Evolutionary conservation across 1,140 invertebrate genomes (phyloP).

Genomic region (Diabrotica virgifera): DNA sequence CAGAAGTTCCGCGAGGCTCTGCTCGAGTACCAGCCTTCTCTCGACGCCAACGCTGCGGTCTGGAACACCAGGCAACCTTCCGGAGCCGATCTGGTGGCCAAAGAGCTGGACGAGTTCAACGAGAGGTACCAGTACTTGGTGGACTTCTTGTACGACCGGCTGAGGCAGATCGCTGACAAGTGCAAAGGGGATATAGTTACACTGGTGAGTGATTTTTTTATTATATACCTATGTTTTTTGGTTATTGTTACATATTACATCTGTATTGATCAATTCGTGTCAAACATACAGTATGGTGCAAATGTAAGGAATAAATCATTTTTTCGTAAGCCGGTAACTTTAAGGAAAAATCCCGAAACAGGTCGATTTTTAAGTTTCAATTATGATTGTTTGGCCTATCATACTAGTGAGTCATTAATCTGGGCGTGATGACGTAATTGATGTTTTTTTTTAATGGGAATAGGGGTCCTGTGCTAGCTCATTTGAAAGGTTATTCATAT

Average conservation of each 20-base stretch:
- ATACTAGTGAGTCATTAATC: no score
- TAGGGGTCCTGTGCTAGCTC: no score
- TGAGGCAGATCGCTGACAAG: constrained; percentile 58
- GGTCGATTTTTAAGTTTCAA: no score
- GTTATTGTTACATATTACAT: neutral
- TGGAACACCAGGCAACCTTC: constrained; percentile 40
- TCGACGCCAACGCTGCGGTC: constrained; percentile 60
- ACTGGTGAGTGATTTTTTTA: constrained; percentile 57
- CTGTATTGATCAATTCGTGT: neutral
- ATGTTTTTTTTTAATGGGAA: no score
- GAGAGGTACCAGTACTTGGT: constrained; percentile 74
- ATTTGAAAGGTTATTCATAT: no score
- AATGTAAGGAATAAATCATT: no score
- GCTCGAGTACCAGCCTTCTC: constrained; percentile 79
- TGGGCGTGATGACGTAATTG: no score
- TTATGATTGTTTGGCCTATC: no score
- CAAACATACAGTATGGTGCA: no score
- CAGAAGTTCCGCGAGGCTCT: constrained; percentile 85
- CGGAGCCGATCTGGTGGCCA: constrained; percentile 78
- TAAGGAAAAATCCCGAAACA: no score
- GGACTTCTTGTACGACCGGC: constrained; percentile 67
- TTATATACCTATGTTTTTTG: no score
- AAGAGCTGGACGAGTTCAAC: constrained; percentile 84
- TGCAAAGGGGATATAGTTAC: constrained; percentile 61
- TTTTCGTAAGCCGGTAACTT: no score